Base-by-base conservation (phyloP, 2,888 invertebrate genomes). In the Himalopsyche japonica region DNA sequence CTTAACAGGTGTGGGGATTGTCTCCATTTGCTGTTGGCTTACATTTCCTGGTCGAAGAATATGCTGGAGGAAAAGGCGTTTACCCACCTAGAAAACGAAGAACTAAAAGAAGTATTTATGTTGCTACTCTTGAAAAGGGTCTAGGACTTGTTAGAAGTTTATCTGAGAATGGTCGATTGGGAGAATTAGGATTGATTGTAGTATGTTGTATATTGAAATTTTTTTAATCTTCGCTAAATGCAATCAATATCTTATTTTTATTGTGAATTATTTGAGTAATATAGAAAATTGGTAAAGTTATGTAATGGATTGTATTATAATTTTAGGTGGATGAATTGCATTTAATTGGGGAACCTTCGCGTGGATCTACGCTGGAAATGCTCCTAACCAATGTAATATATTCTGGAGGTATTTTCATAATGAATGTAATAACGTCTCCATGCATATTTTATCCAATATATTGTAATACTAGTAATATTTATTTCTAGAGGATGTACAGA, bases 61-160 rank as follows among this genome's bases (percentile, higher is more conserved):
- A 99, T 92, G 98, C 99, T 0, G 97, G 95, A 0, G 96, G 96
- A 77, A 98, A 97, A 90, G 99, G 99, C 0, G 95, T 96, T 89
- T 96, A 97, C 70, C 98, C 98, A 0, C 95, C 96, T 0, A 95
- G 95, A 88, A 95, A 96, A 84, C 92, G 96, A 15, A 93, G 95
- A 32, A 92, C 93, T 83, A 96, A 96, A 89, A 95, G 95, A 87
- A 95, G 96, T 48, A 93, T 99, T 76, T 99, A 95, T 89, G 94
- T 99, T 76, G 97, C 97, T 1, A 99, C 99, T 0, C 98, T 99
- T 86, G 99, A 99, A 91, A 99, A 99, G 90, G 98, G 97, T 4
- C 93, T 97, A 79, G 95, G 96, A 8, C 90, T 99, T 5, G 90
- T 98, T 24, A 95, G 98, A 89, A 97, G 96, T 89, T 92, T 99